Evolutionary conservation across 2,888 invertebrate genomes (phyloP).

Genomic region (Odontothrips loti): DNA sequence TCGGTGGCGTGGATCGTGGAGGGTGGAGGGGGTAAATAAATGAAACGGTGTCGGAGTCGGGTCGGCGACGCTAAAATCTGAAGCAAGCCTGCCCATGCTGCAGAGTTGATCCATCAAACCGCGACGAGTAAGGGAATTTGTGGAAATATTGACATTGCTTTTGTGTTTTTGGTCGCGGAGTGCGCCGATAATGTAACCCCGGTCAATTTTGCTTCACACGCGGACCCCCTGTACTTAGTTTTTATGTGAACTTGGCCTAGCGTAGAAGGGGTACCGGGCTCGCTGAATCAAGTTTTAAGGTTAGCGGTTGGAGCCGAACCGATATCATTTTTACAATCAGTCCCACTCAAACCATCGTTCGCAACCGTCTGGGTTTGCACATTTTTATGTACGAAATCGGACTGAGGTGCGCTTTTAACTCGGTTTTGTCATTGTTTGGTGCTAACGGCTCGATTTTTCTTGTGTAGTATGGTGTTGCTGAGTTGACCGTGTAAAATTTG

Average conservation of each 20-base stretch:
- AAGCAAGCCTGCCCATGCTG: neutral
- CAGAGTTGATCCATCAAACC: neutral
- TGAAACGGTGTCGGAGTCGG: too few relatives aligned
- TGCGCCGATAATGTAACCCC: neutral
- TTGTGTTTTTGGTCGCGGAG: neutral
- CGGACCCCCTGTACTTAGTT: neutral
- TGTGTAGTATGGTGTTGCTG: neutral
- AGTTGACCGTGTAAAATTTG: neutral
- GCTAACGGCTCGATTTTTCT: neutral
- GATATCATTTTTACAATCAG: neutral
- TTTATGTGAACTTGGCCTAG: neutral
- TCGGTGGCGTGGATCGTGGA: too few relatives aligned
- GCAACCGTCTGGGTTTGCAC: neutral
- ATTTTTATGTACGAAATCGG: neutral
- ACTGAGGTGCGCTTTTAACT: neutral
- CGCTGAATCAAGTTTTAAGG: neutral
- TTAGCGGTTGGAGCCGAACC: neutral
- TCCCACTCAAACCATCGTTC: neutral
- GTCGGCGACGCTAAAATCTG: neutral
- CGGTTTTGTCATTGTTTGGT: neutral
- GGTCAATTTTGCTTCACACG: neutral
- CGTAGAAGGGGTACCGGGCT: neutral
- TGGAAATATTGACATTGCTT: neutral
- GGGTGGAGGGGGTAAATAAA: too few relatives aligned
- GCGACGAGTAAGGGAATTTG: neutral